Conservation (phyloP, 2,888 invertebrate genomes). For the Tanytarsus gracilentus region DNA sequence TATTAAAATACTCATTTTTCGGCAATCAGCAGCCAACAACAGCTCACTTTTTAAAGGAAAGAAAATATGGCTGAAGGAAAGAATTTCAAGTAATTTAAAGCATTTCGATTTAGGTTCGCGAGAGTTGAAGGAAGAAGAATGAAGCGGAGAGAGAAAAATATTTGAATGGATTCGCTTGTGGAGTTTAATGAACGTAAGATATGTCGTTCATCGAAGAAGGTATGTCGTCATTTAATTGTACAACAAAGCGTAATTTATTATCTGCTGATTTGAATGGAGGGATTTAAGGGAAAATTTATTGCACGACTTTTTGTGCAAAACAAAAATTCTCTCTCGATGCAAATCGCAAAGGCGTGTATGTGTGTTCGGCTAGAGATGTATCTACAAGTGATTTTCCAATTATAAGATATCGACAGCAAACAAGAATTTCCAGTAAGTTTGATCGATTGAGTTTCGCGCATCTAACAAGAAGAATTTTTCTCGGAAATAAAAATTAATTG, state of each 20-base stretch:
- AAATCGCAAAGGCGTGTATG: too few relatives aligned
- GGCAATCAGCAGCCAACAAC: constrained; percentile 6
- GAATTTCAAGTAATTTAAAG: background rate
- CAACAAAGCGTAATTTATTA: constrained; percentile 26
- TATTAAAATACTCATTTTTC: background rate
- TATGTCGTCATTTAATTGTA: constrained; percentile 26
- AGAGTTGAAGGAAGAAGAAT: background rate
- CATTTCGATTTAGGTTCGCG: background rate
- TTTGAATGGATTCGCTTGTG: background rate
- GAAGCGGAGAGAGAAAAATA: background rate
- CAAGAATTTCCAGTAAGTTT: constrained; percentile 8
- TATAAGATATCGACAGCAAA: too few relatives aligned
- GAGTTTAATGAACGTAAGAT: constrained; percentile 20
- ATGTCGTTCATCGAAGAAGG: background rate
- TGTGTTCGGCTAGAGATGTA: too few relatives aligned
- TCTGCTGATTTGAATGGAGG: constrained; percentile 22
- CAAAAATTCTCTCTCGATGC: background rate
- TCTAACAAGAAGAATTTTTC: background rate
- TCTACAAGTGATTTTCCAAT: too few relatives aligned
- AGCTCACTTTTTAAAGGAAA: too few relatives aligned
- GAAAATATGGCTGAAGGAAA: background rate
- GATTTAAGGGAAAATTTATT: constrained; percentile 9
- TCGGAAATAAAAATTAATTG: constrained; percentile 14
- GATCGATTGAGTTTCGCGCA: constrained; percentile 4
- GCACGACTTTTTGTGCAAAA: constrained; percentile 2